Percentiles rank a stretch among this genome's conserved stretches.
phyloP scores from a whole-genome alignment of 2,797 vertebrate species.

The Ptychobarbus kaznakovi region DNA sequence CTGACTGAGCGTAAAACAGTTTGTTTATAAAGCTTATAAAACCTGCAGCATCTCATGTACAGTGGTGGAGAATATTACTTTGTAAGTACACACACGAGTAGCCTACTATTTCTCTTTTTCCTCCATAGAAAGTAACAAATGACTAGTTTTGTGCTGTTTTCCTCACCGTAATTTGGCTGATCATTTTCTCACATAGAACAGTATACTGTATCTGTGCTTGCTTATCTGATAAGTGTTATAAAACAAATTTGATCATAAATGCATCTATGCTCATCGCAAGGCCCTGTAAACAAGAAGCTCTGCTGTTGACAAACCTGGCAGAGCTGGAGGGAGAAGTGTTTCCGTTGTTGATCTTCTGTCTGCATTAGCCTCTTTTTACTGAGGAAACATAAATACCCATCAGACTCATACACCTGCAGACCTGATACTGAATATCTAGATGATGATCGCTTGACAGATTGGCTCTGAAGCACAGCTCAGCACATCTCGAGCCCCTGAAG shows the following conservation, averaged over 20 bases:
- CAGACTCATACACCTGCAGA: background rate
- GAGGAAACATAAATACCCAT: constrained; percentile 4
- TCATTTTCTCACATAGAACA: background rate
- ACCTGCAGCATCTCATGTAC: background rate
- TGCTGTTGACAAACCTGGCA: background rate
- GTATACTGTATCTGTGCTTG: background rate
- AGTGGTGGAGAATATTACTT: background rate
- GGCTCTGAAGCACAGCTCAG: background rate
- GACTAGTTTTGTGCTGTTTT: background rate
- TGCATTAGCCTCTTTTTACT: background rate
- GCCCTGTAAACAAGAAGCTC: background rate
- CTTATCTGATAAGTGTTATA: background rate
- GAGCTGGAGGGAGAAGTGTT: background rate
- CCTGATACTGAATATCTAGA: background rate
- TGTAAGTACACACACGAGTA: too few relatives aligned
- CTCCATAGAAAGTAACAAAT: background rate
- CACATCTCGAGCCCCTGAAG: background rate
- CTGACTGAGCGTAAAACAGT: background rate
- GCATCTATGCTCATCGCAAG: background rate
- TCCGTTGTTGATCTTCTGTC: background rate
- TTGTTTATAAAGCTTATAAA: background rate
- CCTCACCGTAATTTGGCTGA: background rate
- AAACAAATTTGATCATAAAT: background rate
- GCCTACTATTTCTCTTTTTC: too few relatives aligned
- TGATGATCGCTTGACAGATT: background rate